Evolutionary conservation across 2,797 vertebrate genomes (phyloP).

Genomic region (Leptatherina wallacei): DNA sequence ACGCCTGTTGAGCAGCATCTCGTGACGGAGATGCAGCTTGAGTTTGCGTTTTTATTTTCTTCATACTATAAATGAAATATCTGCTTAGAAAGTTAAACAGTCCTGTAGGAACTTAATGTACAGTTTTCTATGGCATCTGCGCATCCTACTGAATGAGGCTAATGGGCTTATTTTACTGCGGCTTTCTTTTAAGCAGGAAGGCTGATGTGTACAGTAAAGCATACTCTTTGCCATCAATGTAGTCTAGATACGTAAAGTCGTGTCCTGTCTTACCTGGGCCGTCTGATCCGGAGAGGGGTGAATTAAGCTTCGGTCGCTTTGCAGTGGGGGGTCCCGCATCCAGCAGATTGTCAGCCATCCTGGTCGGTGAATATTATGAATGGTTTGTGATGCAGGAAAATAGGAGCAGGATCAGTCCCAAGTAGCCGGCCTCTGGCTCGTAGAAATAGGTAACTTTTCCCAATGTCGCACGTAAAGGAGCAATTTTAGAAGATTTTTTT

Average conservation of each 20-base stretch:
- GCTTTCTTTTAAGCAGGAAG: not conserved
- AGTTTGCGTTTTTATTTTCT: conserved; percentile 6
- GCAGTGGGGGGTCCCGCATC: conserved; percentile 95
- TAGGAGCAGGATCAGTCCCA: conserved; percentile 37
- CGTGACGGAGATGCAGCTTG: conserved; percentile 7
- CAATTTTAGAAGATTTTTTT: conserved; percentile 45
- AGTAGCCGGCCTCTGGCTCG: conserved; percentile 20
- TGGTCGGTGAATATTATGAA: conserved; percentile 52
- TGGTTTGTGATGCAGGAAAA: conserved; percentile 42
- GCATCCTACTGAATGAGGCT: conserved; percentile 9
- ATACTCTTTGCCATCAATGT: not conserved
- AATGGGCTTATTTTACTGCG: not conserved
- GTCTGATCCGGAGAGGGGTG: conserved; percentile 92
- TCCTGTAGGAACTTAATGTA: conserved; percentile 10
- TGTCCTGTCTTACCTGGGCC: conserved; percentile 88
- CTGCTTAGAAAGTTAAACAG: conserved; percentile 1
- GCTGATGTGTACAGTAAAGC: not conserved
- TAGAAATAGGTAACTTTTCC: conserved; percentile 52
- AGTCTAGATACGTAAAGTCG: not conserved
- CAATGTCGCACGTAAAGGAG: conserved; percentile 47
- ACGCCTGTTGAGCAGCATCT: not conserved
- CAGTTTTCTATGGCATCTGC: conserved; percentile 30
- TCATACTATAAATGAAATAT: not conserved
- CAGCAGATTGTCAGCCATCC: conserved; percentile 97
- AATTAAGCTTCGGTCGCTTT: conserved; percentile 96